Conservation (phyloP, 2,797 vertebrate genomes). For the Tragopan temminckii region DNA sequence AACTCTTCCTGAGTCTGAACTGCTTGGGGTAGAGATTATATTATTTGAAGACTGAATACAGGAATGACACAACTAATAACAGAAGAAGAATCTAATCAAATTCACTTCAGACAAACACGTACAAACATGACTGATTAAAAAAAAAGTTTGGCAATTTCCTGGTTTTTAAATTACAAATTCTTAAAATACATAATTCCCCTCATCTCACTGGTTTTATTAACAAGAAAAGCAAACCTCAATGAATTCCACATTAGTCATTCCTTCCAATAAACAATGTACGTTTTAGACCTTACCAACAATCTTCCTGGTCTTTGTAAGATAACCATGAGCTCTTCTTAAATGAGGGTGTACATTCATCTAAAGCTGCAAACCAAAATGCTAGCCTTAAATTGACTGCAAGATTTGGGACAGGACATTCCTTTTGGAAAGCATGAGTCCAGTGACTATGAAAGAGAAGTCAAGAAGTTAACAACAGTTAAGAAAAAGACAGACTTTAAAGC, state of each 20-base stretch:
- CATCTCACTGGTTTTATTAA: neutral
- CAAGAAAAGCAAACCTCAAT: neutral
- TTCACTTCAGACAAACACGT: neutral
- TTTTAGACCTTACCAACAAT: neutral
- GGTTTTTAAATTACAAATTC: neutral
- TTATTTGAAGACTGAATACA: neutral
- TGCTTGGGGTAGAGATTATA: neutral
- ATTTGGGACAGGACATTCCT: neutral
- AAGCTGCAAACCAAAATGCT: neutral
- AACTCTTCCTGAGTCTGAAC: neutral
- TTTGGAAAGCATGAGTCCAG: neutral
- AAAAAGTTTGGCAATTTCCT: neutral
- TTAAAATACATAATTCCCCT: neutral
- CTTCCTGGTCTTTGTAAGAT: neutral
- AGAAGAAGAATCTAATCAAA: slow-evolving; percentile 1
- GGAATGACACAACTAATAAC: neutral
- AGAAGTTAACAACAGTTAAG: neutral
- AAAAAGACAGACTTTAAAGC: neutral
- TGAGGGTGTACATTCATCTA: neutral
- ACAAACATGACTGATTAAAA: neutral
- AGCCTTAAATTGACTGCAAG: neutral
- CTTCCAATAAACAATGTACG: neutral
- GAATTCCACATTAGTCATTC: neutral
- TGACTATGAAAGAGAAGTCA: neutral
- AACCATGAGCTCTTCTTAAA: neutral